Evolutionary conservation across 2,797 vertebrate species (phyloP).

Genomic region (Thalassophryne amazonica): DNA sequence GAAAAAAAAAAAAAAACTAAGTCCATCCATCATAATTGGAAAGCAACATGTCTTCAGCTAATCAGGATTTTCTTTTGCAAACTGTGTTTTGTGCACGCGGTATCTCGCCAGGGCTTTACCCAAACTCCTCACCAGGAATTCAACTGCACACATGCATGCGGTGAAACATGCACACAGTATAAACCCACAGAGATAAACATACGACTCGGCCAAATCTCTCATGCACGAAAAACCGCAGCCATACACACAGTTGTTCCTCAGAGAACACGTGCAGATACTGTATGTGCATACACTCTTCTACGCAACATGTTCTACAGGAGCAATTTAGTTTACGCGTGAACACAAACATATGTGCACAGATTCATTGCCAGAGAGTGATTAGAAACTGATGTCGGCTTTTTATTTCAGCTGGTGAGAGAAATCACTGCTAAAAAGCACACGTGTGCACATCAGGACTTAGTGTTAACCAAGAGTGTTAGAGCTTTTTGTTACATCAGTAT

Average conservation of each 20-base stretch:
- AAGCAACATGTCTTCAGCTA: conserved; percentile 50
- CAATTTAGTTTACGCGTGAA: neutral
- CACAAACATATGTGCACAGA: neutral
- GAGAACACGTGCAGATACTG: too few relatives aligned
- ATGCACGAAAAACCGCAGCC: neutral
- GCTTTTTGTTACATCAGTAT: too few relatives aligned
- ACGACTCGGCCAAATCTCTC: neutral
- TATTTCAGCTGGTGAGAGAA: conserved; percentile 28
- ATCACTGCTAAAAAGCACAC: conserved; percentile 33
- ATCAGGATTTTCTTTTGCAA: conserved; percentile 2
- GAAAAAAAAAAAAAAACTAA: conserved; percentile 24
- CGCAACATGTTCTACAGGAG: neutral
- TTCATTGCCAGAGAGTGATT: conserved; percentile 19
- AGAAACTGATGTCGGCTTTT: conserved; percentile 19
- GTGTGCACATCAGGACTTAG: too few relatives aligned
- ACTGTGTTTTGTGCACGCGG: conserved; percentile 17
- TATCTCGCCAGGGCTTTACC: conserved; percentile 17
- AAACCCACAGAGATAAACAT: conserved; percentile 33
- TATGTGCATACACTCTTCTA: too few relatives aligned
- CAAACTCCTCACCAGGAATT: conserved; percentile 2
- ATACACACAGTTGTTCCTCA: too few relatives aligned
- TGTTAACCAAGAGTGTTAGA: too few relatives aligned
- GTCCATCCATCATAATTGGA: conserved; percentile 42
- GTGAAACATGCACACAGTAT: neutral
- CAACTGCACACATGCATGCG: conserved; percentile 13